Conservation (phyloP, 2,797 vertebrate genomes). For the Lagocephalus sceleratus region DNA sequence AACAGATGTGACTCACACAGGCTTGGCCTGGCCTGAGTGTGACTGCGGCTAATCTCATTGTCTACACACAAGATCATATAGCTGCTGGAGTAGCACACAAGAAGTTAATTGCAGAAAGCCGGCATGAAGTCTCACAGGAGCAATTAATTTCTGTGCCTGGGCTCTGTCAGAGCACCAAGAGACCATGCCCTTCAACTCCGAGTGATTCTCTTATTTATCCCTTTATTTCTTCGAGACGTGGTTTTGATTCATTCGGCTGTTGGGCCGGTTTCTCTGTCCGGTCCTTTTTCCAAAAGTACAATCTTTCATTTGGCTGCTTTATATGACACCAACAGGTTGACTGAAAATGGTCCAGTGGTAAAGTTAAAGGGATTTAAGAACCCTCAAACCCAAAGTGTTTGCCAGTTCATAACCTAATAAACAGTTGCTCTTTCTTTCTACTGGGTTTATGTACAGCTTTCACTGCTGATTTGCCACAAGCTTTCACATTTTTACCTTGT, state of each 20-base stretch:
- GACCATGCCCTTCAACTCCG: neutral
- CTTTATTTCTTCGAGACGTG: neutral
- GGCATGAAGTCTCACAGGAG: constrained; percentile 44
- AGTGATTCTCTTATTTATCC: neutral
- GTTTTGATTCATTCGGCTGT: neutral
- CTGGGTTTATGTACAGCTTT: too few relatives aligned
- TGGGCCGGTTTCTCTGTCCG: neutral
- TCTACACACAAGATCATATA: constrained; percentile 44
- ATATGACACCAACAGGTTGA: too few relatives aligned
- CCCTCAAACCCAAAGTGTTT: too few relatives aligned
- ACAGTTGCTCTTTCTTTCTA: too few relatives aligned
- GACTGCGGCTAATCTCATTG: constrained; percentile 54
- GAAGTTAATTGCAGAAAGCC: constrained; percentile 52
- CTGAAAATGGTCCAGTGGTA: too few relatives aligned
- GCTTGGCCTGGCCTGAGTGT: constrained; percentile 1
- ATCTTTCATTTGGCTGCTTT: too few relatives aligned
- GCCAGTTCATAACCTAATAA: too few relatives aligned
- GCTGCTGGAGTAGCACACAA: constrained; percentile 34
- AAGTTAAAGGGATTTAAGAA: too few relatives aligned
- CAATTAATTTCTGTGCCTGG: constrained; percentile 25
- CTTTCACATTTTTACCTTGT: too few relatives aligned
- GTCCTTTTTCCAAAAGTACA: too few relatives aligned
- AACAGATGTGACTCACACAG: constrained; percentile 37
- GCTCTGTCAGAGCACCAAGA: constrained; percentile 3
- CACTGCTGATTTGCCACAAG: too few relatives aligned